Evolutionary conservation across 2,888 invertebrate genomes (phyloP).

Genomic region (Drosophila austrosaltans): DNA sequence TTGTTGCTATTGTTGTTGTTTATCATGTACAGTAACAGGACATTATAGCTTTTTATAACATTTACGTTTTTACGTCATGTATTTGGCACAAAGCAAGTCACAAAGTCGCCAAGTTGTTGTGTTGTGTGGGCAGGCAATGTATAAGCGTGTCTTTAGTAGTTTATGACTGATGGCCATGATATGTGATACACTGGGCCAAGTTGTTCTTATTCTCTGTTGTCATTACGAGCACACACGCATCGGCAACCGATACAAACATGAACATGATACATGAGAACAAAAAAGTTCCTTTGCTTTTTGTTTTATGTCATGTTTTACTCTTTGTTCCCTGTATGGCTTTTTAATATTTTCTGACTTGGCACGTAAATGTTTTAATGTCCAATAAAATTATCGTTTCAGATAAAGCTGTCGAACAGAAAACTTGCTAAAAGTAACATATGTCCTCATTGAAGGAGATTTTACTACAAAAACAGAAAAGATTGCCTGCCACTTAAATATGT

Average conservation of each 20-base stretch:
- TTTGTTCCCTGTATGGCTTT: constrained; percentile 53
- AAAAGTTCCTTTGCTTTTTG: constrained; percentile 29
- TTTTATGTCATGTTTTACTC: constrained; percentile 56
- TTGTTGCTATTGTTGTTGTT: constrained; percentile 64
- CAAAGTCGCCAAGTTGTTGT: constrained; percentile 45
- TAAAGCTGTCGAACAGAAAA: constrained; percentile 47
- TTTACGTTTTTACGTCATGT: constrained; percentile 71
- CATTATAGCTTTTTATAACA: constrained; percentile 78
- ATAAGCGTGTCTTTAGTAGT: constrained; percentile 47
- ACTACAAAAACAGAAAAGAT: constrained; percentile 4
- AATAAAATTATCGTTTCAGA: constrained; percentile 69
- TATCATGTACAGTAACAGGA: constrained; percentile 64
- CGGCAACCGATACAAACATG: constrained; percentile 28
- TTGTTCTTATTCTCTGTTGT: constrained; percentile 39
- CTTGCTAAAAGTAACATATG: constrained; percentile 33
- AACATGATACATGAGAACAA: neutral
- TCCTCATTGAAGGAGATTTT: constrained; percentile 23
- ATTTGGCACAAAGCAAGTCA: constrained; percentile 33
- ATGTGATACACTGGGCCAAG: constrained; percentile 60
- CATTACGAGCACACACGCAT: constrained; percentile 62
- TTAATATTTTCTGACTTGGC: constrained; percentile 68
- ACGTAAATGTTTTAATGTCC: constrained; percentile 74
- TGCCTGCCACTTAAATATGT: neutral
- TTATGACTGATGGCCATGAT: constrained; percentile 75
- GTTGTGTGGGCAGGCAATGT: constrained; percentile 26